These are phyloP conservation scores for Ameiurus melas DNA, from an alignment of 2,113 vertebrate species.

Conservation along the genomic window DNA sequence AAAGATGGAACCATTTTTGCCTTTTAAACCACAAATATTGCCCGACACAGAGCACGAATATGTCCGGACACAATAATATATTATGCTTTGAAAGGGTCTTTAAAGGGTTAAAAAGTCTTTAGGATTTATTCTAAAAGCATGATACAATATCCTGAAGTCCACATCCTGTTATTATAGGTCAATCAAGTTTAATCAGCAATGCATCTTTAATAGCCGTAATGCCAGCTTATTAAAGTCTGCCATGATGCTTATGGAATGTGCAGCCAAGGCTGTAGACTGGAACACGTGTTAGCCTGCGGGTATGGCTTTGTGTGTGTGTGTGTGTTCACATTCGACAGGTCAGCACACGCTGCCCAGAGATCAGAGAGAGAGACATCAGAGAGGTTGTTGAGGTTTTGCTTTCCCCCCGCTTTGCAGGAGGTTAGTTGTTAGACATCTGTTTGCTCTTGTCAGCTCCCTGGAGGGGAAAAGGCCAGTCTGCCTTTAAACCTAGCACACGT, in stretches of 20 bases:
- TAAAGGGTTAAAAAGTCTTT: background rate
- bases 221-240: background rate
- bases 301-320: conserved; percentile 11
- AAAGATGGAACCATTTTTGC: too few relatives aligned
- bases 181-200: background rate
- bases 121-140: background rate
- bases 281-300: conserved; percentile 29
- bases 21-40: background rate
- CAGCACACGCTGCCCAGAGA: conserved; percentile 65
- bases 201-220: conserved; percentile 2
- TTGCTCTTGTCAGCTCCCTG: conserved; percentile 69
- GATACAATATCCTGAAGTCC: background rate
- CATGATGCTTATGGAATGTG: conserved; percentile 17
- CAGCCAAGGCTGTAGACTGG: background rate
- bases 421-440: conserved; percentile 77
- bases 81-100: background rate
- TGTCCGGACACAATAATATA: background rate
- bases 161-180: background rate
- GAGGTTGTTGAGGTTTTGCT: conserved; percentile 63
- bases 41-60: too few relatives aligned
- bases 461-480: conserved; percentile 54
- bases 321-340: conserved; percentile 57
- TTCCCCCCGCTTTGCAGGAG: conserved; percentile 63
- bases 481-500: conserved; percentile 65
- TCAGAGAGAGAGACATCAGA: conserved; percentile 64